These are phyloP conservation scores for Zosterops hypoxanthus DNA, from an alignment of 2,113 vertebrate genomes.

Conservation along the genomic window DNA sequence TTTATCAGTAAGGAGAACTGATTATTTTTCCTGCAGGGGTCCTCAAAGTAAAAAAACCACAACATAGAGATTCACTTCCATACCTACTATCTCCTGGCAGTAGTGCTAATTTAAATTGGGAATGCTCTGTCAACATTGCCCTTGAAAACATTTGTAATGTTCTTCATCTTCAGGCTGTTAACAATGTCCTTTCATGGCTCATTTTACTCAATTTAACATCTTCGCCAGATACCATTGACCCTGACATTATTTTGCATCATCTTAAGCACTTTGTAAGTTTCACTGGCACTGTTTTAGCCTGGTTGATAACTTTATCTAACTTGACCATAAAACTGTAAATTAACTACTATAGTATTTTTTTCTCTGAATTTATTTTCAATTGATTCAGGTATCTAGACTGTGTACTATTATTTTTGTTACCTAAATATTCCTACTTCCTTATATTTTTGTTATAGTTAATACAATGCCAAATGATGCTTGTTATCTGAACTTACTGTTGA, in stretches of 20 bases:
- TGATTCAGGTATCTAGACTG: not conserved
- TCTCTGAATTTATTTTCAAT: not conserved
- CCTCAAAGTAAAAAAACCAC: not conserved
- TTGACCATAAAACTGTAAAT: not conserved
- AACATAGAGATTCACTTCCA: not conserved
- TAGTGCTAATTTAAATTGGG: not conserved
- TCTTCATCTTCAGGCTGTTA: conserved; percentile 41
- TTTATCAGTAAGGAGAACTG: not conserved
- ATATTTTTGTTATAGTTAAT: not conserved
- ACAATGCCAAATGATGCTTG: not conserved
- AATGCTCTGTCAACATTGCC: not conserved
- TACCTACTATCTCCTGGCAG: not conserved
- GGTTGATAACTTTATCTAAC: not conserved
- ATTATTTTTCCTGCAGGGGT: not conserved
- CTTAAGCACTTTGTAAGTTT: conserved; percentile 8
- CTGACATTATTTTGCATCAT: conserved; percentile 25
- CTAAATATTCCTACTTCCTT: not conserved
- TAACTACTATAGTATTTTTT: not conserved
- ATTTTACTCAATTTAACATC: conserved; percentile 54
- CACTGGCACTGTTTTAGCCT: not conserved
- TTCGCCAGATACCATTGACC: conserved; percentile 30
- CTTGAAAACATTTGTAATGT: conserved; percentile 4
- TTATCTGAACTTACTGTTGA: not conserved
- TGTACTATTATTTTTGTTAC: not conserved
- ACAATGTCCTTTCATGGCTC: conserved; percentile 50